Base-by-base conservation (phyloP, 92 coral and sea anemone species). In the Meandrina meandrites region DNA sequence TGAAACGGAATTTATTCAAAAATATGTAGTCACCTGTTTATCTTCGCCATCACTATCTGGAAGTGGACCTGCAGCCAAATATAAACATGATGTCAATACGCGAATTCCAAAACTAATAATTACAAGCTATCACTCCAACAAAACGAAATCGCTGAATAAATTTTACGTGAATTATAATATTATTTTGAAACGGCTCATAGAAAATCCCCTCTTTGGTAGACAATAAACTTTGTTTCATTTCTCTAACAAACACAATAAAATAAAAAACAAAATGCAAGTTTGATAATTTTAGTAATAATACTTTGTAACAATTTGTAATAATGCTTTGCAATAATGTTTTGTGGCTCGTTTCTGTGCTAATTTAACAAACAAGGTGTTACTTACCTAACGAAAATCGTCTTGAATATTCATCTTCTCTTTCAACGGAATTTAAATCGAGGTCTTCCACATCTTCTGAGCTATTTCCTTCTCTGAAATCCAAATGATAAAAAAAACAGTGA, bases 381-480 rank as follows among this genome's bases (percentile, higher is more conserved):
- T 53, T 70, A 86, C 89, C 89, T 19, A 86, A 36, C 31, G 89
- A 79, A 70, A 86, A 86, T 22, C 89, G 80, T n/a, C 89, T 69
- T 15, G 68, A 19, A 35, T 79, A 86, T 19, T 72, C 73, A 31
- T 80, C 89, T 27, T 69, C 84, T 68, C 84, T 54, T 70, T 47
- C 79, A 31, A 53, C 67, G 14, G 84, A 90, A 84, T 89, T 91
- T 58, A 82, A 51, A 54, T 91, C 94, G 50, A 94, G 79, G 74
- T 90, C 97, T 74, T 79, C 93, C 4, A 83, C 93, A 36, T 94
- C 94, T 34, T 92, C 93, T 15, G 92, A 82, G 76, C 94, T 91
- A 87, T 92, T 89, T 12, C 73, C 92, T 85, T 90, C 92, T 92
- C 98, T 94, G 42, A n/a, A 42, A n/a, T 19, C 58, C 8, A 36